Conservation (phyloP, 2,113 vertebrate species). For the Syngnathus floridae region DNA sequence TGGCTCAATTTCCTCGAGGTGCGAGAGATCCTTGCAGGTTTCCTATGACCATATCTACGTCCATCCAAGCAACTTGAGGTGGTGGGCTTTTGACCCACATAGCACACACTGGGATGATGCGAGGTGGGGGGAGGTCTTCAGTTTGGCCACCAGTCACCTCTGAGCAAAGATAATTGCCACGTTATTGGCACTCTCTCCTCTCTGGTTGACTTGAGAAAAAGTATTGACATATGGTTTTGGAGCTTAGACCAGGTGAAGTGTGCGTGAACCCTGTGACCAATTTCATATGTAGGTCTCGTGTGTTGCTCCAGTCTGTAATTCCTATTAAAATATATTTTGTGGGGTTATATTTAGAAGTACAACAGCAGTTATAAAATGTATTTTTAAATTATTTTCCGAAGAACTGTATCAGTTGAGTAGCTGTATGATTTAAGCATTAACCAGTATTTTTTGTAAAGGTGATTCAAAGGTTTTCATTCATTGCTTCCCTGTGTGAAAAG, state of each 20-base stretch:
- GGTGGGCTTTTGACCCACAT: conserved; percentile 61
- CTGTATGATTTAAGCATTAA: no score
- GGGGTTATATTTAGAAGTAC: no score
- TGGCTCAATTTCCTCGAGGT: conserved; percentile 66
- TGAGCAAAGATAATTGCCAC: conserved; percentile 43
- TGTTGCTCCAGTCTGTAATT: conserved; percentile 13
- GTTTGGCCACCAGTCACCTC: conserved; percentile 41
- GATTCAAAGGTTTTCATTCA: not conserved
- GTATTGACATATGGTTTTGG: conserved; percentile 53
- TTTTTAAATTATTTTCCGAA: no score
- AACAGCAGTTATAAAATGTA: no score
- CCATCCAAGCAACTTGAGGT: conserved; percentile 26
- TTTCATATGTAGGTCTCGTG: conserved; percentile 38
- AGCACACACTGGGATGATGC: conserved; percentile 16
- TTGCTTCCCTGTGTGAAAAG: not conserved
- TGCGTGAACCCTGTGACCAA: conserved; percentile 31
- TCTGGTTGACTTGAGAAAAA: conserved; percentile 36
- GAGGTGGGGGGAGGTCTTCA: conserved; percentile 28
- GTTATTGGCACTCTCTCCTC: conserved; percentile 40
- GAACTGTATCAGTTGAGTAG: no score
- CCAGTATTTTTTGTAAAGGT: not conserved
- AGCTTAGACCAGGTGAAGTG: conserved; percentile 34
- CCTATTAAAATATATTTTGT: not conserved
- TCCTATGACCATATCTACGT: conserved; percentile 51
- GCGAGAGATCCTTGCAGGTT: conserved; percentile 42